These are phyloP conservation scores for Stomatorhinus ivindoensis DNA, from an alignment of 2,113 vertebrate genomes.

Conservation along the genomic window DNA sequence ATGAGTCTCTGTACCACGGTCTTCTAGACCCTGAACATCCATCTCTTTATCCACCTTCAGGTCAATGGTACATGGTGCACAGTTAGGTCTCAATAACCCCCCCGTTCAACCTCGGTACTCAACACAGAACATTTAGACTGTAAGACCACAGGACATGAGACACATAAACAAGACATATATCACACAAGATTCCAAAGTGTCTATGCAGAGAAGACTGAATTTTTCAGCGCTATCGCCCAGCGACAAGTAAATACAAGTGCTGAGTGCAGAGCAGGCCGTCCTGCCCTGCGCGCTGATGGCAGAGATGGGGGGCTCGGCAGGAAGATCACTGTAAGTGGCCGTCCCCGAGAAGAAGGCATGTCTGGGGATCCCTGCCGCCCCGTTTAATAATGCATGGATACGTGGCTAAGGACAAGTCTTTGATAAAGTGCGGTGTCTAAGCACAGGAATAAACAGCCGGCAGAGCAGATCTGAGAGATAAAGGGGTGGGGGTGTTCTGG, in stretches of 20 bases:
- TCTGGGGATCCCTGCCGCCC: constrained; percentile 25
- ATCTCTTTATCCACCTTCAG: neutral
- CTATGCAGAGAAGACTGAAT: neutral
- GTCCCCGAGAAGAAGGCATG: neutral
- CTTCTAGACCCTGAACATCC: neutral
- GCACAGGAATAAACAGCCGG: constrained; percentile 67
- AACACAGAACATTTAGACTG: neutral
- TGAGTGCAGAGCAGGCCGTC: neutral
- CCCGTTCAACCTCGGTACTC: neutral
- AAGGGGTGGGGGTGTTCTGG: constrained; percentile 34
- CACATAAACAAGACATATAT: neutral
- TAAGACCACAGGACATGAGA: neutral
- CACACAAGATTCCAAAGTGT: neutral
- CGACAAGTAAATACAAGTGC: neutral
- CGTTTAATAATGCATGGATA: constrained; percentile 69
- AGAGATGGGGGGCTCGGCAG: neutral
- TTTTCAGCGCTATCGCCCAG: neutral
- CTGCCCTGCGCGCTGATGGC: neutral
- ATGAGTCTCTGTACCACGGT: neutral
- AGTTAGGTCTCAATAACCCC: neutral
- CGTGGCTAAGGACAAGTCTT: constrained; percentile 54
- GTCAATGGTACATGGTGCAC: neutral
- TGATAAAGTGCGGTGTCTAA: constrained; percentile 64
- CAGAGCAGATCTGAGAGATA: constrained; percentile 66
- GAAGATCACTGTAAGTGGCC: neutral